Evolutionary conservation across 1,140 invertebrate genomes (phyloP).

Genomic region (Octopus sinensis): DNA sequence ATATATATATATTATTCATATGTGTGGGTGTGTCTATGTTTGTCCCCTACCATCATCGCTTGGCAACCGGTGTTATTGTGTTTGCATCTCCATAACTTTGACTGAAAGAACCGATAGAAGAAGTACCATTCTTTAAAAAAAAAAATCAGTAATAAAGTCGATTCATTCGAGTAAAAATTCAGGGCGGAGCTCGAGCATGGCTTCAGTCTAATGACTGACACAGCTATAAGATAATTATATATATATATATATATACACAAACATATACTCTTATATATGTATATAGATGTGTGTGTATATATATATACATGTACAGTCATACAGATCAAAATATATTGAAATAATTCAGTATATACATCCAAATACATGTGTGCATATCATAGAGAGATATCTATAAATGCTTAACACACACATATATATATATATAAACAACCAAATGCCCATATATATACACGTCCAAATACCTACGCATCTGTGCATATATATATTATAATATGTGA

Average conservation of each 20-base stretch:
- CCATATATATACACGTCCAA: not conserved
- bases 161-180: not conserved
- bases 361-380: too few species aligned
- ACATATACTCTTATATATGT: not conserved
- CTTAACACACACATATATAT: not conserved
- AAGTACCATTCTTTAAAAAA: not conserved
- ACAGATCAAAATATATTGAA: too few species aligned
- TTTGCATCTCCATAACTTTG: not conserved
- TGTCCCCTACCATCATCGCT: too few species aligned
- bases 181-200: not conserved
- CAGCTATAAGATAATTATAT: too few species aligned
- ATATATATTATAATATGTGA: not conserved
- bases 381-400: too few species aligned
- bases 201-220: not conserved
- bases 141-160: not conserved
- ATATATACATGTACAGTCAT: too few species aligned
- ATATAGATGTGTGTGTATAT: not conserved
- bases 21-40: too few species aligned
- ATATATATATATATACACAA: not conserved
- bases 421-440: not conserved
- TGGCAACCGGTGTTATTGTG: not conserved
- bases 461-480: not conserved
- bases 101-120: not conserved
- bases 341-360: too few species aligned
- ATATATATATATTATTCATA: too few species aligned